Evolutionary conservation across 1,140 invertebrate species (phyloP).

Genomic region (Drosophila sproati): DNA sequence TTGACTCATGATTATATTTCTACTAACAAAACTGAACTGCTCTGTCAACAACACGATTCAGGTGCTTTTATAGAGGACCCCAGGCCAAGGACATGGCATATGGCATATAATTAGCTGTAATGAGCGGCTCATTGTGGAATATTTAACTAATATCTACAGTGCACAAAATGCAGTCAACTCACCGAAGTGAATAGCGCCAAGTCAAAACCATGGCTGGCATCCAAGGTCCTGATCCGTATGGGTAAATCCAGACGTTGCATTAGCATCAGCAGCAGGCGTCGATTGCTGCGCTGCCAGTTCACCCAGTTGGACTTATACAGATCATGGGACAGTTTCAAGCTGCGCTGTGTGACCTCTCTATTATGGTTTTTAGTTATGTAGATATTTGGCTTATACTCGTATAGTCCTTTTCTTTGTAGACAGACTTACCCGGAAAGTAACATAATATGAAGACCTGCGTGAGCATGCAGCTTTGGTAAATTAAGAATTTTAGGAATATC

Average conservation of each 20-base stretch:
- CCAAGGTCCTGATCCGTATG: conserved; percentile 61
- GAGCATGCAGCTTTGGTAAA: conserved; percentile 72
- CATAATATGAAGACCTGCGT: conserved; percentile 73
- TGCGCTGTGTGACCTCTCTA: conserved; percentile 66
- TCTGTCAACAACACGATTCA: neutral
- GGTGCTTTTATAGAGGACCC: conserved; percentile 46
- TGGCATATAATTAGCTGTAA: conserved; percentile 39
- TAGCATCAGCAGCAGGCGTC: conserved; percentile 59
- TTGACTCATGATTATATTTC: conserved; percentile 40
- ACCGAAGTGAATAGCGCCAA: conserved; percentile 61
- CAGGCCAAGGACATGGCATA: conserved; percentile 3
- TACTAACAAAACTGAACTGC: too few relatives aligned
- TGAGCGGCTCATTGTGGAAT: conserved; percentile 55
- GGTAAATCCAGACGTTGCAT: conserved; percentile 59
- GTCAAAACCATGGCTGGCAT: conserved; percentile 64
- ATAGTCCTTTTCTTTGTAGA: neutral
- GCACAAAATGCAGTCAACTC: conserved; percentile 25
- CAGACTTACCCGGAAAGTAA: conserved; percentile 64
- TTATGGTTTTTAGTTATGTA: too few relatives aligned
- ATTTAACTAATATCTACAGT: conserved; percentile 35
- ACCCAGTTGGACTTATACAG: conserved; percentile 70
- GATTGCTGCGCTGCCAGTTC: conserved; percentile 49
- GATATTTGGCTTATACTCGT: neutral
- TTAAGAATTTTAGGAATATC: conserved; percentile 50
- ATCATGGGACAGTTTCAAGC: conserved; percentile 50